Evolutionary conservation across 2,797 vertebrate species (phyloP).

Genomic region (Gallinago stenura): DNA sequence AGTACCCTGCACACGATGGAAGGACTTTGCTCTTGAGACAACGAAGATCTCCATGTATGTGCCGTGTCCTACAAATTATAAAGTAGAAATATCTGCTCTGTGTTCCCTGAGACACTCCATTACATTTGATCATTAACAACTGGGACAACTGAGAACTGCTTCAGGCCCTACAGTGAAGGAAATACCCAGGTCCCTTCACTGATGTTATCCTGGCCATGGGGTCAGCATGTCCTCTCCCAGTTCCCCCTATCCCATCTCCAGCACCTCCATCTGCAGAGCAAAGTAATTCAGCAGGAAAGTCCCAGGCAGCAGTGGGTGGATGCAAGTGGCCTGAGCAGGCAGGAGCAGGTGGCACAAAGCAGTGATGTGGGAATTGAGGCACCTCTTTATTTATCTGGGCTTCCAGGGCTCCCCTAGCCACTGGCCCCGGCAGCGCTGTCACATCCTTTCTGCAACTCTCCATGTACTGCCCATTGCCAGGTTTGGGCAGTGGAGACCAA

Average conservation of each 20-base stretch:
- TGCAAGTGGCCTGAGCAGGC: background rate
- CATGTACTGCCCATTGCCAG: background rate
- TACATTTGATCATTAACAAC: background rate
- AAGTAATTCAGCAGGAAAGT: background rate
- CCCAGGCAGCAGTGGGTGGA: background rate
- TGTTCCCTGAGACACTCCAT: background rate
- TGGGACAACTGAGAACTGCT: background rate
- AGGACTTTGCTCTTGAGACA: background rate
- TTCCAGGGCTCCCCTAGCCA: rapidly evolving
- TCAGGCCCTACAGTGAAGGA: background rate
- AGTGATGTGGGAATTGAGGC: background rate
- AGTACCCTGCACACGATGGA: background rate
- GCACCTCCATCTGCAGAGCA: background rate
- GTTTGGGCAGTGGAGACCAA: background rate
- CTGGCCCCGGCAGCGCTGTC: background rate
- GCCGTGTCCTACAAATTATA: background rate
- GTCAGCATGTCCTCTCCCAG: background rate
- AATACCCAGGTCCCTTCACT: background rate
- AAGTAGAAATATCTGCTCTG: background rate
- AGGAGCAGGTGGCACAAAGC: background rate
- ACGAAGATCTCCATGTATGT: rapidly evolving
- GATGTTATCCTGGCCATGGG: background rate
- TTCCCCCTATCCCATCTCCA: background rate
- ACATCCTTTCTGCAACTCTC: background rate
- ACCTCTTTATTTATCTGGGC: background rate